Evolutionary conservation across 2,113 vertebrate genomes (phyloP), one percentile per base, ranked within the genome.

Genomic region (Nothocercus nigrocapillus): DNA sequence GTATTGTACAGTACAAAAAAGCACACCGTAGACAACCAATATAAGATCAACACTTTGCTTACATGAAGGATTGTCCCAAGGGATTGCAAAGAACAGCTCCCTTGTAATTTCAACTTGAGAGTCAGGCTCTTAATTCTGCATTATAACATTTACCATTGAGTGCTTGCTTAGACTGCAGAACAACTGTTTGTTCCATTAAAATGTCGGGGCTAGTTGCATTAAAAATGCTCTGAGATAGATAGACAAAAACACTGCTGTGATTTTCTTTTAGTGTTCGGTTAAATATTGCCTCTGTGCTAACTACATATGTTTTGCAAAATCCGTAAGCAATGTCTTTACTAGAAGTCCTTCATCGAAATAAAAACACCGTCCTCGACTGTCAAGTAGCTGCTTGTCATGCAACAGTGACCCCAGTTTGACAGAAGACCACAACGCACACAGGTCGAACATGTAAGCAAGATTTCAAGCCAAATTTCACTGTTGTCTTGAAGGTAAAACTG

Each of bases 51-150:
- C 97, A 98, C 97, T 98, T 98, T 97, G 98, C 98, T 98, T 97
- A 98, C 97, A 96, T 85, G 98, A 97, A 98, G 97, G 99, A 99
- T 99, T 99, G 99, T 99, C 99, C 98, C 98, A 97, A 98, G 98
- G 98, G 97, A 66, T 90, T 95, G 97, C 87, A 9, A 42, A 93
- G 78, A 89, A 90, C 96, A 95, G 95, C 64, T 78, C 97, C 98
- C 98, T 98, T 97, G 97, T 96, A 96, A 95, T 98, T 97, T 98
- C 97, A 95, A 96, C 97, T 98, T 97, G 97, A 97, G 96, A 97
- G 97, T 95, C 96, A 97, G 97, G 95, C 96, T 98, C 97, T 95
- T 95, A 95, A 78, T 97, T 98, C 95, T 98, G 97, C 96, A 94
- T 66, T 74, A 92, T 92, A 96, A 97, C 93, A 95, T 94, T 95